Base-by-base conservation (phyloP, 1,140 invertebrate genomes). In the Leptopilina clavipes region DNA sequence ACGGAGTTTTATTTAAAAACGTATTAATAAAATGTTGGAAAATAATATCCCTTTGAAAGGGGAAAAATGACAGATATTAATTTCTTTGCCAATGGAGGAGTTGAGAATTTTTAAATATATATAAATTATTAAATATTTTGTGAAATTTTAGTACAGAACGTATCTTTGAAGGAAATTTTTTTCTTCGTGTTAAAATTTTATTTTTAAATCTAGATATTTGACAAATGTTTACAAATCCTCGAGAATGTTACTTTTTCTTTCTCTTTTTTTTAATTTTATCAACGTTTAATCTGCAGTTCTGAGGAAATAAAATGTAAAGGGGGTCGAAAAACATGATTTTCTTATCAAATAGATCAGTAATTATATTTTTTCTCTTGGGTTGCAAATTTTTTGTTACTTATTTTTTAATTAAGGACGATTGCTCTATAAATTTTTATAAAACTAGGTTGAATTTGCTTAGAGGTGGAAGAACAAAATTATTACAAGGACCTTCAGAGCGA, bases 281-380 rank as follows among this genome's bases (percentile, higher is more conserved):
- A 52, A 52, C 2, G 14, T n/a, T n/a, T 17, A 52, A 52, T 52
- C n/a, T 52, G 48, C n/a, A 52, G n/a, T 52, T 52, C 17, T 52
- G 14, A 1, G 8, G 37, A 40, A 40, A 40, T 52, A n/a, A 52
- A 52, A 52, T 0, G 3, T n/a, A 52, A 8, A 52, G 48, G 6
- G n/a, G 0, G 5, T 8, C 7, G 37, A 52, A 7, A 52, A 52
- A 52, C 0, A 52, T 52, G 48, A 52, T 52, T 52, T 17, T 52
- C 14, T 52, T 52, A 52, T 52, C 48, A 52, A 52, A 52, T n/a
- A 8, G 48, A 52, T 52, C 48, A 52, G 48, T 52, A 52, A 52
- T 52, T 52, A 52, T 52, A 52, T 52, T 52, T 52, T 48, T 17
- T 52, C 48, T 52, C 14, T 6, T 52, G 14, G 14, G 5, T 2